Evolutionary conservation across 2,888 invertebrate species (phyloP).

Genomic region (Thumatha senex): DNA sequence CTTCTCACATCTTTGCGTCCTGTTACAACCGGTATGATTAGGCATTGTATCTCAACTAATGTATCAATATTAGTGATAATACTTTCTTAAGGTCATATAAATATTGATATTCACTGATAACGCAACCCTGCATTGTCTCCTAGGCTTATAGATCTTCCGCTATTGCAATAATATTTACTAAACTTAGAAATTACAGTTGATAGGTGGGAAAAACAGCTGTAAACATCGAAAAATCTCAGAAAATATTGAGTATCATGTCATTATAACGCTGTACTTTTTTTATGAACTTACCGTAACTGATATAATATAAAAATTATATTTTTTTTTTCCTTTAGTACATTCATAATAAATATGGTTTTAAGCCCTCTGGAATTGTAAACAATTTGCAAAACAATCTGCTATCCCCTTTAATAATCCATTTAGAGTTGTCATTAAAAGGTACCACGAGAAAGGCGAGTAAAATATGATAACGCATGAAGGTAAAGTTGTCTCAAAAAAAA

Average conservation of each 20-base stretch:
- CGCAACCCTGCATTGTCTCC: conserved; percentile 67
- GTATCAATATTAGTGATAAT: conserved; percentile 37
- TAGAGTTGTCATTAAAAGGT: conserved; percentile 26
- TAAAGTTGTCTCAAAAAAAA: neutral
- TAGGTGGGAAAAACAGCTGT: conserved; percentile 4
- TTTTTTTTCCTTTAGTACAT: no score
- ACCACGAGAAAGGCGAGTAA: conserved; percentile 27
- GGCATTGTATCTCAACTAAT: no score
- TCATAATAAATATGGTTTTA: neutral
- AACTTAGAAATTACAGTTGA: conserved; percentile 20
- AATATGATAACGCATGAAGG: neutral
- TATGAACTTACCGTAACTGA: no score
- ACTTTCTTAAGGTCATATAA: conserved; percentile 62
- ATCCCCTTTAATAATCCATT: conserved; percentile 34
- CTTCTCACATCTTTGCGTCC: no score
- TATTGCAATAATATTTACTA: conserved; percentile 23
- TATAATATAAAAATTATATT: no score
- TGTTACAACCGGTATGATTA: no score
- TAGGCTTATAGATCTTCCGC: conserved; percentile 44
- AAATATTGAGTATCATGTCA: no score
- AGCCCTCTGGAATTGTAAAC: conserved; percentile 30
- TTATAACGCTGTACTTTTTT: no score
- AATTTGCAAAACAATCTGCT: conserved; percentile 33
- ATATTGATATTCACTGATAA: conserved; percentile 64
- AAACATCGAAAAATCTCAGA: no score